Base-by-base conservation (phyloP, 1,140 invertebrate genomes). In the Brachionus sp. region DNA sequence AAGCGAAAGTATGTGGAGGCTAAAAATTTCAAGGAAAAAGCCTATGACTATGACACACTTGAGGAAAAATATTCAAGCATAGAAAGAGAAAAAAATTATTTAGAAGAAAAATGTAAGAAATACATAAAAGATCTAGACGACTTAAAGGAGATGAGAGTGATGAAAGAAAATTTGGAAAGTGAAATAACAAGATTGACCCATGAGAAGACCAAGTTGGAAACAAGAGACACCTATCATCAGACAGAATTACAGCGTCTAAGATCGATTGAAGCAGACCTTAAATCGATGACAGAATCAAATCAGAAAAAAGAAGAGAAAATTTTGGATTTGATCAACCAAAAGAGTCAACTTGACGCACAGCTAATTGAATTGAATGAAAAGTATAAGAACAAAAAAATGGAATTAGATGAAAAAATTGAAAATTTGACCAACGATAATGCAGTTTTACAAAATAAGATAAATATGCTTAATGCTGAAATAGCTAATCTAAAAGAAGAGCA, bases 1-100 rank as follows among this genome's bases (percentile, higher is more conserved):
- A 80, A 80, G 29, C 77, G 77, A 37, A 80, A 80, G 25, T 66
- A 62, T 80, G 77, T 57, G 3, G 77, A 80, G 23, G 57, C 57
- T 10, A 80, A 80, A 57, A 62, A 80, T 44, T 80, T 29, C 37
- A 57, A 66, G 12, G 7, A 23, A 23, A 57, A 44, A 80, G 77
- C 77, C 23, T 80, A 80, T 42, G 77, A 80, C 6, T 80, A 80
- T 42, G 77, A 80, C 19, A 42, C 33, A 10, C 50, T 80, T 2
- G 50, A 39, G 12, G 50, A 62, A 66, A 66, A 80, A 42, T 66
- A 57, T 80, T 3, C 33, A 2, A 80, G 4, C 25, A 23, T 80
- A 16, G 77, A 57, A 37, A 80, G 57, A 80, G 77, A 80, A 25
- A 80, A 80, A 44, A 37, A 6, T 66, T 80, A 80, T 80, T 33